Evolutionary conservation across 2,113 vertebrate genomes (phyloP), one percentile per base, ranked within the genome.

Genomic region (Cricetomys ansorgei): DNA sequence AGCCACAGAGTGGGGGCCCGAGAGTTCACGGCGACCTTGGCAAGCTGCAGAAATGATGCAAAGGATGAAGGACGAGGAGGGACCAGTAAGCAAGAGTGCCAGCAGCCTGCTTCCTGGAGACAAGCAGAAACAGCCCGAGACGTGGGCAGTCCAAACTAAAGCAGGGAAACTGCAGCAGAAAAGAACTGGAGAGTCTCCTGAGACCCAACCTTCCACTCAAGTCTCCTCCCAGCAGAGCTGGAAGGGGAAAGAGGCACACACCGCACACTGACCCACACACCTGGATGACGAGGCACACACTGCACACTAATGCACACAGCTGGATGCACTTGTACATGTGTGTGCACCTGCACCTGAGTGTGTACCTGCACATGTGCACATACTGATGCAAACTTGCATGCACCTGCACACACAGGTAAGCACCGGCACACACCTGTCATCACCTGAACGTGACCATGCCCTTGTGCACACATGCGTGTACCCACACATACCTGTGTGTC

Each of bases 191-290:
- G 67, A 29, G 69, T 5, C 64, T 8, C 0, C 4, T 3, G 23
- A 67, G 53, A 13, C 29, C 13, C 16, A 50, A 2, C 3, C 16
- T 19, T 45, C 40, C 1, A 25, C 0, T 23, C 34, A 31, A 77
- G 27, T 6, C 13, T 2, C 31, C 0, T 6, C 31, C 48, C 29
- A 1, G 6, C 17, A 69, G 67, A 67, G n/a, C 37, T 0, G 21
- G 23, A 19, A 3, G n/a, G 37, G 45, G 3, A 29, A 27, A 31
- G 1, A 16, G 55, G 65, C 37, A 15, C 7, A 27, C 1, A 31
- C 25, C 3, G 0, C 15, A 64, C 5, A 40, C 50, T 27, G 15
- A 43, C 15, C 70, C 84, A 87, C 37, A 55, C 50, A 34, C 48
- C 29, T 50, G 75, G 27, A 50, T 45, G 27, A 23, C 6, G 3